Evolutionary conservation across 2,797 vertebrate species (phyloP), one percentile per base, ranked within the genome.

Genomic region (Neosalanx taihuensis): DNA sequence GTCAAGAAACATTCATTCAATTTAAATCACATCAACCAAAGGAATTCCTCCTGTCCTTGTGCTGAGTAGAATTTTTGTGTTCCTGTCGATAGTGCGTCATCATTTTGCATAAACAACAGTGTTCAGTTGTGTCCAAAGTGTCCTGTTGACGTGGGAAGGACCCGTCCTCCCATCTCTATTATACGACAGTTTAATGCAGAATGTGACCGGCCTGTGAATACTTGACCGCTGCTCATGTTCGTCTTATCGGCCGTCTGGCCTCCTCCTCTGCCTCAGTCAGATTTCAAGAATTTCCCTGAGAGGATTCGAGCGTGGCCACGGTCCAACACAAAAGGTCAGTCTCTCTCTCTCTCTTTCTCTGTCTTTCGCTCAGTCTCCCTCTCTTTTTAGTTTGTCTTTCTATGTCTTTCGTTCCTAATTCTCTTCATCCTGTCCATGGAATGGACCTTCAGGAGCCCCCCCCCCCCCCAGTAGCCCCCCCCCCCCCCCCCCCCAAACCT

Each of bases 191-290:
- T 87, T 85, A 85, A 90, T 86, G 82, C 87, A 88, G 86, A 91
- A 90, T 91, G 88, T 91, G 90, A 91, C 90, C 89, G 84, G 76
- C 85, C 87, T 85, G 84, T 87, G 89, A 89, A 90, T 91, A 86
- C 87, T 90, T 90, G 89, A 89, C 89, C 85, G 78, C 79, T 74
- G 72, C 81, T 82, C 86, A 83, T 83, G 83, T 76, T 67, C 41
- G 23, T 3, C 18, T 37, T 31, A 31, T 69, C 30, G 18, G 30
- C 20, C 23, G 26, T 53, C 23, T 31, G 29, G 12, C 51, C 41
- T 67, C 17, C 1, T 10, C 30, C n/a, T 68, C 30, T 33, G 51
- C 65, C 76, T 87, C 72, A 46, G 29, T 89, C 87, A 88, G 75
- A 88, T 84, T 88, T 89, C 79, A 88, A 85, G 86, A 89, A 89